Evolutionary conservation across 2,797 vertebrate species (phyloP), one percentile per base, ranked within the genome.

Genomic region (Eospalax fontanierii): DNA sequence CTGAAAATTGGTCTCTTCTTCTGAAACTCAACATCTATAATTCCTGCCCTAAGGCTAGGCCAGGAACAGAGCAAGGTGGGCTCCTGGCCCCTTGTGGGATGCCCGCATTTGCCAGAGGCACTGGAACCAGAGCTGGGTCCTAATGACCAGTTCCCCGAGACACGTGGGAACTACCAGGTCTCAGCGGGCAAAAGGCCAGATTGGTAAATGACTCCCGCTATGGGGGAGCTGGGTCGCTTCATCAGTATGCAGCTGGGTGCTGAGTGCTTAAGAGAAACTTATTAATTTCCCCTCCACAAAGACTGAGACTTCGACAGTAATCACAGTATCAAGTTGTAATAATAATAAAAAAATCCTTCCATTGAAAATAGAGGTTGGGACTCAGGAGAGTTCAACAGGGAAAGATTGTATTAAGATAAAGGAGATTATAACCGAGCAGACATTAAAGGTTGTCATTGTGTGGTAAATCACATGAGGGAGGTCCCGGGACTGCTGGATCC

Each of bases 361-460:
- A 89, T 97, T 97, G 98, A 97, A 98, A 97, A 97, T 93, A 97
- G 97, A 86, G 28, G 97, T 96, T 97, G 97, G 95, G 96, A 92
- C 98, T 98, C 97, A 86, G 87, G 98, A 98, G 98, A 95, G 97
- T 98, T 98, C 97, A 98, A 97, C 97, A 94, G 97, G 97, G 97
- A 97, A 98, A 98, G 98, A 98, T 97, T 98, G 97, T 97, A 98
- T 98, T 98, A 98, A 98, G 98, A 98, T 98, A 98, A 98, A 98
- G 97, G 96, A 97, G 98, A 98, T 98, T 97, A 98, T 98, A 98
- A 96, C 88, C 92, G 87, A 22, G 89, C 10, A 24, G 96, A 96
- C 97, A 87, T 97, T 98, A 98, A 98, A 98, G 91, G 94, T 97
- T 97, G 98, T 97, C 97, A 95, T 97, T 97, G 98, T 97, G 93